Evolutionary conservation across 2,888 invertebrate genomes (phyloP).

Genomic region (Pollenia amentaria): DNA sequence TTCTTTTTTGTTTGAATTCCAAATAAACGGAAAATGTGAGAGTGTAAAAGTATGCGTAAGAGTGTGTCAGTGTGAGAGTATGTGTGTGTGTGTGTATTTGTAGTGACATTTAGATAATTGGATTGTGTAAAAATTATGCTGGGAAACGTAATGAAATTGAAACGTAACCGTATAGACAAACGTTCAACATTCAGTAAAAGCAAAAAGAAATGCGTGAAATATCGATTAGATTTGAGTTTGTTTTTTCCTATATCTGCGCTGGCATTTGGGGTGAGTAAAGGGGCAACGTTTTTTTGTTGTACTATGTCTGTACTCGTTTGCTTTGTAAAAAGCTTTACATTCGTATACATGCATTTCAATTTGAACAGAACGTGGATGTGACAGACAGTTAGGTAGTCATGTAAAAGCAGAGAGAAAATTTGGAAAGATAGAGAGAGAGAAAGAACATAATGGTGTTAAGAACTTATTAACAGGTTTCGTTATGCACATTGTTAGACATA

Average conservation of each 20-base stretch:
- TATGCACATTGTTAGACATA: no score
- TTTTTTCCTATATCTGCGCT: not conserved
- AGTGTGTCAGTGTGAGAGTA: not conserved
- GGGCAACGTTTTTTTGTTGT: not conserved
- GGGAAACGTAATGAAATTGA: conserved; percentile 52
- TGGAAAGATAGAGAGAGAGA: no score
- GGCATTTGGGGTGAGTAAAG: not conserved
- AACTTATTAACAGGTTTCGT: not conserved
- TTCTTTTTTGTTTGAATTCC: conserved; percentile 40
- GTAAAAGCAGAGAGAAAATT: not conserved
- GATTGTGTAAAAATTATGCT: conserved; percentile 59
- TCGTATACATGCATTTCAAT: conserved; percentile 34
- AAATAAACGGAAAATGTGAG: conserved; percentile 24
- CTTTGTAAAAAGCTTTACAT: conserved; percentile 19
- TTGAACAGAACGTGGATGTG: not conserved
- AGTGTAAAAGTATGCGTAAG: conserved; percentile 1
- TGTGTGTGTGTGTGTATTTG: conserved; percentile 4
- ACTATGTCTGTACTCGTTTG: not conserved
- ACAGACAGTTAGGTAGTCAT: not conserved
- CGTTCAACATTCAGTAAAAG: not conserved
- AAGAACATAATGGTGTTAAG: not conserved
- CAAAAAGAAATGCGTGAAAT: conserved; percentile 60
- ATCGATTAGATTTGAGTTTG: conserved; percentile 59
- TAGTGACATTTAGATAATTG: conserved; percentile 67
- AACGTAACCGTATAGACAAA: conserved; percentile 22